These are phyloP conservation scores for Callospermophilus lateralis DNA, from an alignment of 2,113 vertebrate genomes.

Conservation along the genomic window DNA sequence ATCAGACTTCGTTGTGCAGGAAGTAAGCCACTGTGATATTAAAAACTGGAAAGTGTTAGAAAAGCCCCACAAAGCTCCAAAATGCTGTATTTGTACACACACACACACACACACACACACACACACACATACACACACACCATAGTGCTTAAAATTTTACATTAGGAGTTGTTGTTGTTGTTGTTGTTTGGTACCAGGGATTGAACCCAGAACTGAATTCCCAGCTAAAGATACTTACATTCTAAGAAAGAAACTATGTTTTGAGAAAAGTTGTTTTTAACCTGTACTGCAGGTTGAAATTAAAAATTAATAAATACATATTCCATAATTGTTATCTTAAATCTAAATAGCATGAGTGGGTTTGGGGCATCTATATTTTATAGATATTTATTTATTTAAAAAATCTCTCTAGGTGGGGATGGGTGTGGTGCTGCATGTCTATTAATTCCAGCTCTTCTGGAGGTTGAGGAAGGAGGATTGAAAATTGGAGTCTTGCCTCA, in stretches of 20 bases:
- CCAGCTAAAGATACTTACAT: not conserved
- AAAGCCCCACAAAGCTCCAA: not conserved
- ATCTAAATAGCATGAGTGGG: not conserved
- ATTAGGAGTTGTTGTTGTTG: not conserved
- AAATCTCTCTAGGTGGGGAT: not conserved
- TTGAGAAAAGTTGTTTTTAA: not conserved
- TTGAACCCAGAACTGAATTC: not conserved
- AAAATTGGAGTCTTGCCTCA: too few species aligned
- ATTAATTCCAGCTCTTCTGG: too few species aligned
- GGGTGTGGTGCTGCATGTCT: too few species aligned
- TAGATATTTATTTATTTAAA: not conserved
- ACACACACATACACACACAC: too few species aligned
- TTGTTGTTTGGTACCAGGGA: too few species aligned
- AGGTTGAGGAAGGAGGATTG: too few species aligned
- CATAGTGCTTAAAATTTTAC: not conserved
- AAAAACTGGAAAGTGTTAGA: not conserved
- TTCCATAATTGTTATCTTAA: not conserved
- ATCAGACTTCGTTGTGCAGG: not conserved
- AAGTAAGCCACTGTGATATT: not conserved
- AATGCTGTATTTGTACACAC: not conserved
- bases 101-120: too few species aligned
- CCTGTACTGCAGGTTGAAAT: not conserved
- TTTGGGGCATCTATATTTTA: not conserved
- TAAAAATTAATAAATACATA: not conserved
- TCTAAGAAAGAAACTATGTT: conserved; percentile 8